Conservation (phyloP, 2,797 vertebrate genomes). For the Gymnodraco acuticeps region DNA sequence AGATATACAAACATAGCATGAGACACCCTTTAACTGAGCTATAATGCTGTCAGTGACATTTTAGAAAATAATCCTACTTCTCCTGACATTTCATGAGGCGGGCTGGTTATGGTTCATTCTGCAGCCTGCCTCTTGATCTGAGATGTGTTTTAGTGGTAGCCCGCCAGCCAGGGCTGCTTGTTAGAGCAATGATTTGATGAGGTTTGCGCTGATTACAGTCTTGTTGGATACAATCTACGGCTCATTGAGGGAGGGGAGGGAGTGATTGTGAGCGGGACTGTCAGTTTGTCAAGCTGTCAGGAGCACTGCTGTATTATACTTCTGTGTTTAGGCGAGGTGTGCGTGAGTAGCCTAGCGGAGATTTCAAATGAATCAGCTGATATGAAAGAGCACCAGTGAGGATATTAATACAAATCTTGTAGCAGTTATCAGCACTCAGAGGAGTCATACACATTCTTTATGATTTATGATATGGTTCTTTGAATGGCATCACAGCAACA, state of each 20-base stretch:
- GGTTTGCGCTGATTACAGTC: conserved; percentile 74
- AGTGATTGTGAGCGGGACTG: conserved; percentile 60
- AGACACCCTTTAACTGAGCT: conserved; percentile 54
- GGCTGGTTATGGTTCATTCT: conserved; percentile 44
- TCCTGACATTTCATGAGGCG: conserved; percentile 68
- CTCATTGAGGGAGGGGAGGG: conserved; percentile 53
- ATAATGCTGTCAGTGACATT: conserved; percentile 75
- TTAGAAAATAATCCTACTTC: conserved; percentile 65
- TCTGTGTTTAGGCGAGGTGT: conserved; percentile 42
- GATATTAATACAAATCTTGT: conserved; percentile 74
- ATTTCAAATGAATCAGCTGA: conserved; percentile 69
- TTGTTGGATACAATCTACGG: conserved; percentile 75
- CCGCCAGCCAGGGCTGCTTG: conserved; percentile 62
- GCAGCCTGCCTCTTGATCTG: conserved; percentile 63
- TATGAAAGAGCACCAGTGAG: conserved; percentile 67
- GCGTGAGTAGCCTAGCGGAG: conserved; percentile 28
- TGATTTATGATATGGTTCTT: no score
- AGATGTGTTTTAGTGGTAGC: conserved; percentile 63
- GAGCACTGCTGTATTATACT: conserved; percentile 43
- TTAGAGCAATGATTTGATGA: conserved; percentile 77
- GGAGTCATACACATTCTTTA: conserved; percentile 42
- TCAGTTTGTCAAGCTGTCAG: conserved; percentile 68
- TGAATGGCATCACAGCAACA: conserved; percentile 44
- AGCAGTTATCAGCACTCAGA: conserved; percentile 65
- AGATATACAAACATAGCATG: conserved; percentile 67